Percentiles rank a stretch among this genome's conserved stretches.
These are phyloP conservation scores for Creontiades dilutus DNA, from an alignment of 2,888 invertebrate genomes.

Conservation along the genomic window DNA sequence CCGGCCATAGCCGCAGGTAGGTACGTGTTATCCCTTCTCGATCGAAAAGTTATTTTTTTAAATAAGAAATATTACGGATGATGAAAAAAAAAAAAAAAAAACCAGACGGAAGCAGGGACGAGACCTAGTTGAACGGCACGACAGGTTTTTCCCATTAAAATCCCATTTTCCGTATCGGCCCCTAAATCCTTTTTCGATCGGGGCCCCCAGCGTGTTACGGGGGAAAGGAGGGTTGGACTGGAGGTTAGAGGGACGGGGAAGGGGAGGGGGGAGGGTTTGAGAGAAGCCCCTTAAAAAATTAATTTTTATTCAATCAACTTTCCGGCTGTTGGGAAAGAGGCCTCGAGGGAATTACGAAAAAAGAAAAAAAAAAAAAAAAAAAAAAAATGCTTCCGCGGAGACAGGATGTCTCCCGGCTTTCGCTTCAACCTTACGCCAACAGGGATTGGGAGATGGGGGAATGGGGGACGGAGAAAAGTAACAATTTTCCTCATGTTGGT, in stretches of 20 bases:
- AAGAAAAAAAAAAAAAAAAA: neutral
- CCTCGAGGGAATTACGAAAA: conserved; percentile 8
- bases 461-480: conserved; percentile 21
- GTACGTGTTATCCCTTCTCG: neutral
- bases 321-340: neutral
- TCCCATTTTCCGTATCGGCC: conserved; percentile 37
- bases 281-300: conserved; percentile 3
- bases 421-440: neutral
- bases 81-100: neutral
- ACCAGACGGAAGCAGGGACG: neutral
- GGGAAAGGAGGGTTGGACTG: neutral
- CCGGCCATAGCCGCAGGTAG: neutral
- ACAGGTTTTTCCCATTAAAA: conserved; percentile 49
- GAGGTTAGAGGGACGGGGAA: neutral
- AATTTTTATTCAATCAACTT: conserved; percentile 53
- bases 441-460: neutral
- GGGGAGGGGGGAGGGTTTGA: neutral
- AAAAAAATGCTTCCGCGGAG: neutral
- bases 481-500: conserved; percentile 40
- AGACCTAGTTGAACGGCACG: conserved; percentile 20
- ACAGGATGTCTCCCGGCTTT: conserved; percentile 30
- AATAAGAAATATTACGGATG: neutral
- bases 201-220: neutral
- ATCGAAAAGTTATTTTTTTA: neutral
- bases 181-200: conserved; percentile 48